Evolutionary conservation across 2,888 invertebrate genomes (phyloP), one percentile per base, ranked within the genome.

Genomic region (Podotricha telesiphe): DNA sequence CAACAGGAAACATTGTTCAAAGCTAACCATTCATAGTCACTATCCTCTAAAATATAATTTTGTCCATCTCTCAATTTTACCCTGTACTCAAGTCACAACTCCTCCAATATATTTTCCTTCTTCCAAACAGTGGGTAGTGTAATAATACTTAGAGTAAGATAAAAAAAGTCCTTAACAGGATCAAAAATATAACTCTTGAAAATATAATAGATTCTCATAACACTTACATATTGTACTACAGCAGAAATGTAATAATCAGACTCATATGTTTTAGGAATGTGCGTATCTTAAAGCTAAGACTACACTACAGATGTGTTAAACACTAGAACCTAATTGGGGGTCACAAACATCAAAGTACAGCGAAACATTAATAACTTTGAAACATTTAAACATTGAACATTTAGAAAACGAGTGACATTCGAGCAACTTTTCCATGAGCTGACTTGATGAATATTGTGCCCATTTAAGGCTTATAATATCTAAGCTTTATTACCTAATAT

Each of bases 391-490:
- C 88, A 89, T 80, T 83, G 81, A 80, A 81, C 80, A 80, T 82
- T 79, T 79, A 82, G 80, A 83, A 80, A 83, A 78, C 88, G 91
- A 91, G 91, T 82, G 76, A 89, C 89, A 89, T 91, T 89, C 91
- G 88, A 91, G 89, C 72, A 79, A 69, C 82, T 76, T 74, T 86
- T 82, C 74, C 78, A 79, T 80, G 92, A 93, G 93, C 93, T 90
- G 93, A 93, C 93, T 82, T 93, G 93, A 93, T 93, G 90, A 91
- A 89, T 91, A 91, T 89, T 88, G 89, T 90, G 89, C 88, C 88
- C 75, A 47, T 72, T 51, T 45, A 61, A 66, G 61, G 55, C 69
- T 72, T 69, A 55, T 71, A 73, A 66, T 34, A 73, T 65, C 72
- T 73, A 74, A 68, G 37, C n/a, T 51, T 69, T 65, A 56, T 34